phyloP scores from a whole-genome alignment of 2,113 vertebrate genomes.

The Otis tarda region DNA sequence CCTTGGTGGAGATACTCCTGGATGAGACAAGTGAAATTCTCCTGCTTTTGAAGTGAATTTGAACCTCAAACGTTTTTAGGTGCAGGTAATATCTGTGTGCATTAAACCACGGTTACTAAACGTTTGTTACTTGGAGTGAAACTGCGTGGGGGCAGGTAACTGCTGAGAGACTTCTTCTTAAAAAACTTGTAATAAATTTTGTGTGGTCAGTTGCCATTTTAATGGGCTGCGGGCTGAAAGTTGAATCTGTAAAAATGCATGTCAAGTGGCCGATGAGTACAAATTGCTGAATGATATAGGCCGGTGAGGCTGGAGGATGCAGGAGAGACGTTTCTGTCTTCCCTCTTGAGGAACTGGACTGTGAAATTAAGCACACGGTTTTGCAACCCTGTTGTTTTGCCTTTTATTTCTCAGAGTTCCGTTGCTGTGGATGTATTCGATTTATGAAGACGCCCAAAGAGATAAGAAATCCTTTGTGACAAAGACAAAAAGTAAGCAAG shows the following conservation, averaged over 20 bases:
- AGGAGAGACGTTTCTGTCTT: background rate
- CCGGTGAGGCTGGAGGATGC: background rate
- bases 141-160: no score
- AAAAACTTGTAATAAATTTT: background rate
- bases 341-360: background rate
- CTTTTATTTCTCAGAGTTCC: background rate
- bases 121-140: background rate
- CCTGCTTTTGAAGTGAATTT: fast-evolving
- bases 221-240: background rate
- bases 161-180: fast-evolving
- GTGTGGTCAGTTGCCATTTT: background rate
- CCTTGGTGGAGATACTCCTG: background rate
- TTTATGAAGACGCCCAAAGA: background rate
- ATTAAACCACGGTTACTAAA: fast-evolving
- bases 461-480: background rate
- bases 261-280: background rate
- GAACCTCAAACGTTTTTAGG: background rate
- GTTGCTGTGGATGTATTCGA: background rate
- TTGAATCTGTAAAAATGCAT: background rate
- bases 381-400: background rate
- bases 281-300: background rate
- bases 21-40: background rate
- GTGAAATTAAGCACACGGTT: slow-evolving; percentile 26
- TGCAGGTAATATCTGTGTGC: background rate
- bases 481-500: background rate